phyloP scores from a whole-genome alignment of 37 sponge, comb jelly and placozoan species.

The Chondrosia reniformis region DNA sequence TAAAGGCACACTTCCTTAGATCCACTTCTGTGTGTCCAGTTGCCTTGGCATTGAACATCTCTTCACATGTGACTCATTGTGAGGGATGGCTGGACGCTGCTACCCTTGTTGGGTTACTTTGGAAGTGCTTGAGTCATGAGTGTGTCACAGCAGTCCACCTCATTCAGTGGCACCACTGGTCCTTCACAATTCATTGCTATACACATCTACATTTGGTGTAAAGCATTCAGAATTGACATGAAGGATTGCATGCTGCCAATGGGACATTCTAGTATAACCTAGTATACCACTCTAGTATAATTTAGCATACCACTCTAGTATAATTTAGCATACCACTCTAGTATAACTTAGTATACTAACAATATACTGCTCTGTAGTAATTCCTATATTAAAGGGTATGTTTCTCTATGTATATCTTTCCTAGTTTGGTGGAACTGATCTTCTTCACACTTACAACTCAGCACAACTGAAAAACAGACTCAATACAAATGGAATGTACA shows the following conservation, averaged over 20 bases:
- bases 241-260: too few species aligned
- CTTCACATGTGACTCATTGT: neutral
- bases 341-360: too few species aligned
- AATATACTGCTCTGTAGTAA: too few species aligned
- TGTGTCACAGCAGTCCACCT: conserved; percentile 50
- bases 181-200: too few species aligned
- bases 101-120: conserved; percentile 45
- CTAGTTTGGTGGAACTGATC: conserved; percentile 79
- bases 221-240: too few species aligned
- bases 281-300: too few species aligned
- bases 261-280: too few species aligned
- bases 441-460: conserved; percentile 84
- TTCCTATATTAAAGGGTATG: too few species aligned
- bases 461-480: conserved; percentile 68
- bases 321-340: too few species aligned
- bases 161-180: neutral
- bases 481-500: conserved; percentile 59
- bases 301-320: too few species aligned
- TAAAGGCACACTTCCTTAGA: conserved; percentile 71
- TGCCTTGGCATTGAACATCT: neutral
- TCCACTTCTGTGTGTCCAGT: conserved; percentile 50
- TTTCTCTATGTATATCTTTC: neutral
- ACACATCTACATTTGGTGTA: too few species aligned
- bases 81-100: conserved; percentile 8
- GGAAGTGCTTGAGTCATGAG: conserved; percentile 82